Percentiles rank a stretch among this genome's conserved stretches.
phyloP scores from a whole-genome alignment of 2,797 vertebrate species.

The Eidolon dupreanum region DNA sequence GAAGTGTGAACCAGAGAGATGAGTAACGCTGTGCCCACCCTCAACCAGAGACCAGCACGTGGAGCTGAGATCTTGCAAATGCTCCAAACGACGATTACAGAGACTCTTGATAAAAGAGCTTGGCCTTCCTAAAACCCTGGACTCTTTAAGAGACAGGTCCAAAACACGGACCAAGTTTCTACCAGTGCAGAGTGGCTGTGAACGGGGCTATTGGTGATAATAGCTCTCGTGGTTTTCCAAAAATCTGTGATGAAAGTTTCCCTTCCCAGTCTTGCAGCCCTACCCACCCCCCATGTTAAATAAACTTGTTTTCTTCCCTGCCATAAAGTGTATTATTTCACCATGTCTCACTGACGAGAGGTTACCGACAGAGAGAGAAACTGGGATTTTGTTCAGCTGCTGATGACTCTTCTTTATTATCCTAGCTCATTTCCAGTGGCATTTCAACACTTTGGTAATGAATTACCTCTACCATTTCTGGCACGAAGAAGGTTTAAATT shows the following conservation, averaged over 20 bases:
- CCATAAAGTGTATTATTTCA: constrained; percentile 60
- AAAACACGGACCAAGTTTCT: constrained; percentile 27
- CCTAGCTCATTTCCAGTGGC: constrained; percentile 55
- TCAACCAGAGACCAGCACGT: rapidly evolving
- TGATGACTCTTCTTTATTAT: constrained; percentile 8
- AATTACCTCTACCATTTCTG: constrained; percentile 60
- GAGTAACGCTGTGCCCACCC: not conserved
- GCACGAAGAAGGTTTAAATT: constrained; percentile 67
- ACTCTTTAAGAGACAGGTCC: constrained; percentile 18
- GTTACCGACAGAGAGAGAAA: constrained; percentile 43
- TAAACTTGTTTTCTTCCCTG: not conserved
- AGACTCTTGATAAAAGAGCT: constrained; percentile 33
- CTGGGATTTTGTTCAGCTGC: constrained; percentile 62
- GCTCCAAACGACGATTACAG: constrained; percentile 24
- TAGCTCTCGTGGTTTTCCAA: not conserved
- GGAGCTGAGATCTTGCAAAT: not conserved
- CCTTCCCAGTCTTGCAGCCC: not conserved
- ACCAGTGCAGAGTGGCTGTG: constrained; percentile 41
- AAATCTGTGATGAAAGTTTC: not conserved
- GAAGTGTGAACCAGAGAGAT: not conserved
- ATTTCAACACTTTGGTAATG: constrained; percentile 50
- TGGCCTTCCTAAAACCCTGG: constrained; percentile 40
- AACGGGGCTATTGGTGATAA: not conserved
- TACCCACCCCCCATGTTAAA: not conserved
- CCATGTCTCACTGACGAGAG: constrained; percentile 40